Evolutionary conservation across 2,888 invertebrate species (phyloP).

Genomic region (Heliconius cydno): DNA sequence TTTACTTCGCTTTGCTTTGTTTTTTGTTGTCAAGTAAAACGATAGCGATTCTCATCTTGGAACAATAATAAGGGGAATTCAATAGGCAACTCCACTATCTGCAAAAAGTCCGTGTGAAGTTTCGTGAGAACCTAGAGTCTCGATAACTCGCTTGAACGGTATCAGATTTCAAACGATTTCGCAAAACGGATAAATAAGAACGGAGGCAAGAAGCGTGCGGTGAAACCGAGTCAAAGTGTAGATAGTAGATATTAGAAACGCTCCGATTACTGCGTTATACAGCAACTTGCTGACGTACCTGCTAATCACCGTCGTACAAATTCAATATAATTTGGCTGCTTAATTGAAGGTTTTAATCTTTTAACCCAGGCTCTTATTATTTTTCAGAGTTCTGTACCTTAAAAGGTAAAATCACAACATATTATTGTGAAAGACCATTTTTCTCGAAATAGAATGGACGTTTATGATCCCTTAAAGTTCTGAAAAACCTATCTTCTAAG

Average conservation of each 20-base stretch:
- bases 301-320: conserved; percentile 34
- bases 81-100: conserved; percentile 68
- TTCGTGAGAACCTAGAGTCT: conserved; percentile 74
- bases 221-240: conserved; percentile 82
- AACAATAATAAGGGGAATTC: conserved; percentile 70
- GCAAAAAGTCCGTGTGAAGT: conserved; percentile 77
- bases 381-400: neutral
- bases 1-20: conserved; percentile 37
- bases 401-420: too few relatives aligned
- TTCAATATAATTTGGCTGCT: neutral
- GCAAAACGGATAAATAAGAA: conserved; percentile 82
- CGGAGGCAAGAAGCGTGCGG: conserved; percentile 82
- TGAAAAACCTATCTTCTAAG: too few relatives aligned
- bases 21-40: conserved; percentile 56
- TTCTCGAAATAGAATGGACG: too few relatives aligned
- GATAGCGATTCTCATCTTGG: conserved; percentile 60
- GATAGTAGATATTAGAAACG: conserved; percentile 83
- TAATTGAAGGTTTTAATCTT: neutral
- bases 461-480: too few relatives aligned
- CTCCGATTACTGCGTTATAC: conserved; percentile 78
- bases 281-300: conserved; percentile 43
- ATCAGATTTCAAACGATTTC: conserved; percentile 83
- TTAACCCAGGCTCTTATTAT: neutral
- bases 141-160: conserved; percentile 74
- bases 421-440: too few relatives aligned